Conservation (phyloP, 2,113 vertebrate genomes). For the Lophura nycthemera region DNA sequence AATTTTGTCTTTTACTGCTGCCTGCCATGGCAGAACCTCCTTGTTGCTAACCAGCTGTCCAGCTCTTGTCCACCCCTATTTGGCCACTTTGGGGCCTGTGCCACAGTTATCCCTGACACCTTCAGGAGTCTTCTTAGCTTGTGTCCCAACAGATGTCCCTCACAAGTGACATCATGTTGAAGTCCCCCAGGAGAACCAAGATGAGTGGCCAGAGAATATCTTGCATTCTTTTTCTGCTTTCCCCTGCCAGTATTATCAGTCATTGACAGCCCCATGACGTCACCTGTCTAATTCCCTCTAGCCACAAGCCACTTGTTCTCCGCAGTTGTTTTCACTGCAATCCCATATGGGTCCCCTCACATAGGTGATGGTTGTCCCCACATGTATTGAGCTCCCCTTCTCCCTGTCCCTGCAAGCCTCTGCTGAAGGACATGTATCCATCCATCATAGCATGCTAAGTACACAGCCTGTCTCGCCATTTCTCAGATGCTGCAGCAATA, state of each 20-base stretch:
- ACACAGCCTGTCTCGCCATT: accelerated
- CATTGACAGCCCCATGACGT: accelerated
- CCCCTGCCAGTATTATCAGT: not conserved
- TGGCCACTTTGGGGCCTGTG: not conserved
- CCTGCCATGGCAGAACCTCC: not conserved
- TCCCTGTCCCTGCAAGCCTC: not conserved
- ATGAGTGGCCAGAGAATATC: not conserved
- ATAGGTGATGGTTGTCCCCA: too few species aligned
- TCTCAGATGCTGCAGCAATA: not conserved
- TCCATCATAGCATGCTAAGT: accelerated
- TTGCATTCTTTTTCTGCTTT: not conserved
- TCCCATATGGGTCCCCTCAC: accelerated
- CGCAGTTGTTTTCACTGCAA: too few species aligned
- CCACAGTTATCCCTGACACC: accelerated
- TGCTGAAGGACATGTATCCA: not conserved
- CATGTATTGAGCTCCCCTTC: not conserved
- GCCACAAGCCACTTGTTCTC: not conserved
- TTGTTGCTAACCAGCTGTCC: not conserved
- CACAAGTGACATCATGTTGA: accelerated
- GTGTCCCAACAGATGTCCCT: not conserved
- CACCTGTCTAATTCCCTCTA: not conserved
- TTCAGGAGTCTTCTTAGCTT: not conserved
- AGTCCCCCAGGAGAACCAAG: not conserved
- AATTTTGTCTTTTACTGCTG: not conserved
- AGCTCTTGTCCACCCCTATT: not conserved